Conservation (phyloP, 2,113 vertebrate species). For the Tragelaphus imberbis region DNA sequence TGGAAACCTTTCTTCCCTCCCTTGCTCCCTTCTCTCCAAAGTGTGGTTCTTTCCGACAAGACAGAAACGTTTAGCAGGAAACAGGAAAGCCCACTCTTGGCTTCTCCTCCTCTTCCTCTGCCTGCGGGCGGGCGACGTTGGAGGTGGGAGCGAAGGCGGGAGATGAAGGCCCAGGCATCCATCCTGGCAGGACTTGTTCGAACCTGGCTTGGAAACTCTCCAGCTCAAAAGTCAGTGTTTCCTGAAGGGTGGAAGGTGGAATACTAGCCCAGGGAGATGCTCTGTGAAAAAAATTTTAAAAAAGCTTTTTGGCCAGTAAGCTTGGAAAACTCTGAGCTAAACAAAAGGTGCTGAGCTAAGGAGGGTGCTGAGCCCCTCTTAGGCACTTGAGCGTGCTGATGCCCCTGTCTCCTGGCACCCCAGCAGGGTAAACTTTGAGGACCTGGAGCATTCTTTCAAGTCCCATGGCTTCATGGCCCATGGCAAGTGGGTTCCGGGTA, state of each 20-base stretch:
- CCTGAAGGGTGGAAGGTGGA: background rate
- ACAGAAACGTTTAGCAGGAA: background rate
- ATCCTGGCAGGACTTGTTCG: background rate
- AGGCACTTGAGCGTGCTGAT: background rate
- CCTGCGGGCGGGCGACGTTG: background rate
- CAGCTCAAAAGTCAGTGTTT: background rate
- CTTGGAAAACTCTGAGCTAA: background rate
- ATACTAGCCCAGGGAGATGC: background rate
- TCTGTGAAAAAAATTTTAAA: fast-evolving
- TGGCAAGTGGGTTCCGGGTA: background rate
- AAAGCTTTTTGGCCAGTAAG: background rate
- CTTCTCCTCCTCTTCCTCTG: background rate
- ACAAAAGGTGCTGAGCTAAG: background rate
- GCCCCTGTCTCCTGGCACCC: background rate
- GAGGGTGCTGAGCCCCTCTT: background rate
- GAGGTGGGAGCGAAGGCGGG: background rate
- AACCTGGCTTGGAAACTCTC: background rate
- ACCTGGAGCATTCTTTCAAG: background rate
- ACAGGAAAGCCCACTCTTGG: background rate
- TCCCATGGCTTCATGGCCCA: background rate
- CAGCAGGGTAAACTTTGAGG: background rate
- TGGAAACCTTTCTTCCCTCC: background rate
- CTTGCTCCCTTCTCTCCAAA: background rate
- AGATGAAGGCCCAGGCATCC: background rate
- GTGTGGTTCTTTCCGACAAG: background rate